A percentile compares a stretch with the other conserved stretches of the same genome.
Evolutionary conservation across 2,113 vertebrate species (phyloP).

Genomic region (Sapayoa aenigma): DNA sequence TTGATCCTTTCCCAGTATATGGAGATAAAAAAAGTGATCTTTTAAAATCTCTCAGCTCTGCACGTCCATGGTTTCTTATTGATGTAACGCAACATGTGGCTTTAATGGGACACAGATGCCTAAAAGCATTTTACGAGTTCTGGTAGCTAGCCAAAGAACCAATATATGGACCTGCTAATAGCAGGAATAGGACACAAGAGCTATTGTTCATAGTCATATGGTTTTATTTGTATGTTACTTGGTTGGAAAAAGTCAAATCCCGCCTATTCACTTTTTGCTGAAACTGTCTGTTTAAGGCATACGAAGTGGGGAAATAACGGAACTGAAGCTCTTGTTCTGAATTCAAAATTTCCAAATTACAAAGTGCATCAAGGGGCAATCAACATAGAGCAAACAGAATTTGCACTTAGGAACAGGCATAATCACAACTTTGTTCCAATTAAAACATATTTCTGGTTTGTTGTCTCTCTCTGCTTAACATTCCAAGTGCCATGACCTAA

Average conservation of each 20-base stretch:
- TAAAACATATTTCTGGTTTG: neutral
- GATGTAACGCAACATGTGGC: constrained; percentile 49
- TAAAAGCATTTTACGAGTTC: constrained; percentile 49
- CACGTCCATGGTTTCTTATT: constrained; percentile 5
- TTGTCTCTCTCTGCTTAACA: neutral
- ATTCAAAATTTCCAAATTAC: neutral
- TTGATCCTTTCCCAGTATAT: neutral
- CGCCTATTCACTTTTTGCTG: neutral
- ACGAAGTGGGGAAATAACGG: neutral
- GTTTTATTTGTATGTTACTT: constrained; percentile 25
- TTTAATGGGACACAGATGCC: constrained; percentile 58
- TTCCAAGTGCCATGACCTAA: neutral
- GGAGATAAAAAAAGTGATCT: neutral
- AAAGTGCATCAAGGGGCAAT: neutral
- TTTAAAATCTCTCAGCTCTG: constrained; percentile 1
- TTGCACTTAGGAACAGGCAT: neutral
- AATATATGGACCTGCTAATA: constrained; percentile 47
- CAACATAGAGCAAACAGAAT: neutral
- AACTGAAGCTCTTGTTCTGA: neutral
- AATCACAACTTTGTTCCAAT: neutral
- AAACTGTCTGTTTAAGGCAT: neutral
- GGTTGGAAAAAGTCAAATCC: neutral
- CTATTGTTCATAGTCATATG: constrained; percentile 38
- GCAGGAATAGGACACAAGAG: constrained; percentile 10
- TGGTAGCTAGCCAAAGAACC: constrained; percentile 39